A percentile compares a stretch with the other conserved stretches of the same genome.
These are phyloP conservation scores for Eulemur albifrons DNA, from an alignment of 2,797 vertebrate species.

Conservation along the genomic window DNA sequence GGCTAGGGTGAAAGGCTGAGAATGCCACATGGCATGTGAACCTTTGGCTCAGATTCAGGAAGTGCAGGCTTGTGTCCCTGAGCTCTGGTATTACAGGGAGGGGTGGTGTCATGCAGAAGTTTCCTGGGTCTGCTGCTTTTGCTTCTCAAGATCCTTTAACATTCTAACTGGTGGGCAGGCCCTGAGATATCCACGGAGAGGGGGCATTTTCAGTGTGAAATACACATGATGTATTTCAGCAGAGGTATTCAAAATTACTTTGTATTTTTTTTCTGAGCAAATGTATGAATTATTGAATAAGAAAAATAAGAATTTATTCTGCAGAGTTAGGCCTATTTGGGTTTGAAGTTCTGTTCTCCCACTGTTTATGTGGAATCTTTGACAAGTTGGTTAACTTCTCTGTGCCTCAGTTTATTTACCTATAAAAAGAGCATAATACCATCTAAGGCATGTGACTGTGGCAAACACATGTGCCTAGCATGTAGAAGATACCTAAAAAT, in stretches of 20 bases:
- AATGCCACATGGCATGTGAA: background rate
- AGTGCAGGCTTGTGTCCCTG: background rate
- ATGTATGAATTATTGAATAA: background rate
- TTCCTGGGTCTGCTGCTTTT: background rate
- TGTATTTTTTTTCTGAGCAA: background rate
- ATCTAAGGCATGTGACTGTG: background rate
- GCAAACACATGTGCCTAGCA: background rate
- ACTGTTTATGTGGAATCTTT: background rate
- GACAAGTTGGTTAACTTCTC: background rate
- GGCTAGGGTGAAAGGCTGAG: background rate
- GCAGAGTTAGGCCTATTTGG: background rate
- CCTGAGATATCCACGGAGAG: background rate
- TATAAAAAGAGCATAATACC: background rate
- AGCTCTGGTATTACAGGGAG: background rate
- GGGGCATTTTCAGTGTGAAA: background rate
- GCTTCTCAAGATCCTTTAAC: background rate
- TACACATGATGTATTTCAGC: background rate
- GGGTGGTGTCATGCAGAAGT: background rate
- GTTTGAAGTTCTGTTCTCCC: background rate
- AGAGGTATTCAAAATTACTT: background rate
- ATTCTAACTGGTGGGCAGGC: background rate
- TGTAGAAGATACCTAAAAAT: background rate
- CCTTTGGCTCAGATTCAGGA: background rate
- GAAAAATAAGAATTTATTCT: background rate
- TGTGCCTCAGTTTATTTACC: background rate